A percentile compares a stretch with the other conserved stretches of the same genome.
phyloP scores from a whole-genome alignment of 2,888 invertebrate species.

The Epinotia bilunana region DNA sequence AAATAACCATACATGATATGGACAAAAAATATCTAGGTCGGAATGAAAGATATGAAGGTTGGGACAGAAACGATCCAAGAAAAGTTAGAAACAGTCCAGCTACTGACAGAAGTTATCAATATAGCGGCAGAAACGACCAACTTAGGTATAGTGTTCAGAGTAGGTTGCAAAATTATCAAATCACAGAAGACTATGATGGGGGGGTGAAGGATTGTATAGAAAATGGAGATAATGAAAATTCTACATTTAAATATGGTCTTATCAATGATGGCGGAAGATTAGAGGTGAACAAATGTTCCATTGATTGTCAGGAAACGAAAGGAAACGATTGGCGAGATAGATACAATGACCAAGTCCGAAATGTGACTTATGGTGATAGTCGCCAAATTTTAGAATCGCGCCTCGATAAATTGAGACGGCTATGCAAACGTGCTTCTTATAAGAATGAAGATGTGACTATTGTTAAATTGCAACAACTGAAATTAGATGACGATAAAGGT shows the following conservation, averaged over 20 bases:
- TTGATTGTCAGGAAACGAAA: neutral
- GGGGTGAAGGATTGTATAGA: neutral
- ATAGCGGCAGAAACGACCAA: neutral
- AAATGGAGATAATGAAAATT: neutral
- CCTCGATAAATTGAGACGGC: neutral
- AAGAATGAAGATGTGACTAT: neutral
- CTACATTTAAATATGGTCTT: neutral
- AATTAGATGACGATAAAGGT: neutral
- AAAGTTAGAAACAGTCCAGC: neutral
- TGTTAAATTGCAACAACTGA: conserved; percentile 3
- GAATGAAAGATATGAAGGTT: neutral
- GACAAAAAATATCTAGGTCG: neutral
- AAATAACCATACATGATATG: neutral
- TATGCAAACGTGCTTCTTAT: neutral
- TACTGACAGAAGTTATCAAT: neutral
- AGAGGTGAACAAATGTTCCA: neutral
- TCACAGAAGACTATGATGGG: neutral
- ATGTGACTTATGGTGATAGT: neutral
- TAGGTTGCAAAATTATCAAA: neutral
- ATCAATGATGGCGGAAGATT: neutral
- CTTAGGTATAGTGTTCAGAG: neutral
- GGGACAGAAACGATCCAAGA: neutral
- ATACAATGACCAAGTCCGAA: neutral
- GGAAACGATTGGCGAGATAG: neutral
- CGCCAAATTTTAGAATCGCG: neutral